phyloP scores from a whole-genome alignment of 2,888 invertebrate genomes.

The Cyrtodaria siliqua region DNA sequence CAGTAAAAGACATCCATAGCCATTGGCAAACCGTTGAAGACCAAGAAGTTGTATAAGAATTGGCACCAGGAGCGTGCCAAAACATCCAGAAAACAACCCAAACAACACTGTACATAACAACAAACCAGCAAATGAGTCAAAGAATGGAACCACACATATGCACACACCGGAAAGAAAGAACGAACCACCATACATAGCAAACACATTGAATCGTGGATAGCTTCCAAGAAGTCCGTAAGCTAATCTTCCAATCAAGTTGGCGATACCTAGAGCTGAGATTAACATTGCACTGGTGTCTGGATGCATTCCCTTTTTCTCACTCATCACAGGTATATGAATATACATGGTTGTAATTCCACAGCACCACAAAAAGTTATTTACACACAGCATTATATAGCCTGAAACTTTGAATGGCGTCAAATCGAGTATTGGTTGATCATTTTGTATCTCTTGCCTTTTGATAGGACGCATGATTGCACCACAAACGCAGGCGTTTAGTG shows the following conservation, averaged over 20 bases:
- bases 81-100: slow-evolving; percentile 61
- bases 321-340: slow-evolving; percentile 64
- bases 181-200: slow-evolving; percentile 45
- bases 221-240: slow-evolving; percentile 54
- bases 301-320: slow-evolving; percentile 42
- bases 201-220: slow-evolving; percentile 25
- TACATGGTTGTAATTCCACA: slow-evolving; percentile 66
- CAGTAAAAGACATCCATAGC: slow-evolving; percentile 66
- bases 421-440: slow-evolving; percentile 31
- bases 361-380: slow-evolving; percentile 62
- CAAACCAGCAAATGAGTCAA: slow-evolving; percentile 43
- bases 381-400: slow-evolving; percentile 44
- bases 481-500: slow-evolving; percentile 63
- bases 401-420: slow-evolving; percentile 48
- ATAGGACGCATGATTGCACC: slow-evolving; percentile 65
- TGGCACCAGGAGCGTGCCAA: too few relatives aligned
- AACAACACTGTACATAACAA: slow-evolving; percentile 52
- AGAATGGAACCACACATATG: slow-evolving; percentile 32
- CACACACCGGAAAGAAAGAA: slow-evolving; percentile 49
- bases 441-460: slow-evolving; percentile 15
- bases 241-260: slow-evolving; percentile 64
- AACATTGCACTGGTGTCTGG: slow-evolving; percentile 52
- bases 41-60: slow-evolving; percentile 62
- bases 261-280: slow-evolving; percentile 51
- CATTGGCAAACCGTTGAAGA: slow-evolving; percentile 61